A percentile compares a stretch with the other conserved stretches of the same genome.
Evolutionary conservation across 2,888 invertebrate species (phyloP).

Genomic region (Tachystola acroxantha): DNA sequence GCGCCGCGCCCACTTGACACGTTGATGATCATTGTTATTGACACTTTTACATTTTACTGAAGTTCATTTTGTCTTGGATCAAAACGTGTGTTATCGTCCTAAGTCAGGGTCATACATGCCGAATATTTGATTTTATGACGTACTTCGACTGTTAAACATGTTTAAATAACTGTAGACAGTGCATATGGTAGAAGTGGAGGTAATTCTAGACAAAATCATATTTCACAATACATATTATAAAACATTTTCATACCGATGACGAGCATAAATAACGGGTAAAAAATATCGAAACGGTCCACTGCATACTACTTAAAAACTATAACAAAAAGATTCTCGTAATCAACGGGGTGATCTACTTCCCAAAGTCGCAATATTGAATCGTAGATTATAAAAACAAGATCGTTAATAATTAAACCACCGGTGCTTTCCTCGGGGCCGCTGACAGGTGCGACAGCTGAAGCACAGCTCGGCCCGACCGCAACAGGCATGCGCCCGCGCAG

Average conservation of each 20-base stretch:
- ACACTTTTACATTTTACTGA: slow-evolving; percentile 12
- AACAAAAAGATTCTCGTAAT: slow-evolving; percentile 69
- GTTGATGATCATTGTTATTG: slow-evolving; percentile 21
- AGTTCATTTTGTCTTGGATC: slow-evolving; percentile 1
- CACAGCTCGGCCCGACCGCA: slow-evolving; percentile 32
- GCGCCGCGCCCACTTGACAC: slow-evolving; percentile 21
- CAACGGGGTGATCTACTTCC: slow-evolving; percentile 70
- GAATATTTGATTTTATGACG: no score
- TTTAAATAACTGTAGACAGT: no score
- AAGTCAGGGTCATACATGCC: no score
- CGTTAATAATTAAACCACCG: slow-evolving; percentile 67
- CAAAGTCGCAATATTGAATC: slow-evolving; percentile 66
- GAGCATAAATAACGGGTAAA: slow-evolving; percentile 41
- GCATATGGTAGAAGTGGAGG: no score
- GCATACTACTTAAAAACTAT: slow-evolving; percentile 54
- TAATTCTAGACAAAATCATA: no score
- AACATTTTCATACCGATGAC: slow-evolving; percentile 43
- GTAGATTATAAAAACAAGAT: slow-evolving; percentile 52
- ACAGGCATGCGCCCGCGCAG: slow-evolving; percentile 18
- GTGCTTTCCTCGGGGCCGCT: slow-evolving; percentile 49
- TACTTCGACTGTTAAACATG: no score
- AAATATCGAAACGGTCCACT: slow-evolving; percentile 50
- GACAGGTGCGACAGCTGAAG: slow-evolving; percentile 43
- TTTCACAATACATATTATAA: slow-evolving; percentile 42
- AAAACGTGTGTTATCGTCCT: not conserved